Evolutionary conservation across 2,888 invertebrate genomes (phyloP).

Genomic region (Drosophila emarginata): DNA sequence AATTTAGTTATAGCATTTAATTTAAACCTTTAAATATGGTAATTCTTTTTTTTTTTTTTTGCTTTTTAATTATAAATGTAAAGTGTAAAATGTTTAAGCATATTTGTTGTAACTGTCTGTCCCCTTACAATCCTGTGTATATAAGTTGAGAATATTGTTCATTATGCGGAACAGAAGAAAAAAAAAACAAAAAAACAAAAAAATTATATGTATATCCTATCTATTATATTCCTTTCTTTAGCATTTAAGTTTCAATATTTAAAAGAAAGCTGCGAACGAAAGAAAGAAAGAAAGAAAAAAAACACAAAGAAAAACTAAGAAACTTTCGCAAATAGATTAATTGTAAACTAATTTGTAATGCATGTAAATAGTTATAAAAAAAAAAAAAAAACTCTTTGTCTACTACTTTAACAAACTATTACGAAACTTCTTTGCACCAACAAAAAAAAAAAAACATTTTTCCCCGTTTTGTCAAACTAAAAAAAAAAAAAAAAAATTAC

Average conservation of each 20-base stretch:
- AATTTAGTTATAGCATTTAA: slow-evolving; percentile 33
- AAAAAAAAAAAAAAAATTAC: slow-evolving; percentile 18
- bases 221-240: neutral
- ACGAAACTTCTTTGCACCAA: slow-evolving; percentile 17
- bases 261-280: slow-evolving; percentile 27
- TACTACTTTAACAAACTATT: slow-evolving; percentile 46
- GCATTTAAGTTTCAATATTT: slow-evolving; percentile 54
- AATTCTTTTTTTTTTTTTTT: slow-evolving; percentile 7
- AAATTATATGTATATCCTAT: slow-evolving; percentile 26
- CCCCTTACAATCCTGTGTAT: slow-evolving; percentile 21
- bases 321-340: slow-evolving; percentile 16
- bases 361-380: slow-evolving; percentile 64
- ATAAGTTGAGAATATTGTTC: slow-evolving; percentile 29
- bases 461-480: slow-evolving; percentile 24
- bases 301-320: slow-evolving; percentile 5
- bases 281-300: slow-evolving; percentile 9
- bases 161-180: neutral
- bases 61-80: slow-evolving; percentile 13
- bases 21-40: slow-evolving; percentile 8
- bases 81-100: slow-evolving; percentile 1
- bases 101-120: slow-evolving; percentile 28
- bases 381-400: slow-evolving; percentile 42
- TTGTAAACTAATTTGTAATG: slow-evolving; percentile 61
- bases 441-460: slow-evolving; percentile 13
- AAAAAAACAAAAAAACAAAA: neutral